Evolutionary conservation across 2,113 vertebrate genomes (phyloP), one percentile per base, ranked within the genome.

Genomic region (Psephotus haematonotus): DNA sequence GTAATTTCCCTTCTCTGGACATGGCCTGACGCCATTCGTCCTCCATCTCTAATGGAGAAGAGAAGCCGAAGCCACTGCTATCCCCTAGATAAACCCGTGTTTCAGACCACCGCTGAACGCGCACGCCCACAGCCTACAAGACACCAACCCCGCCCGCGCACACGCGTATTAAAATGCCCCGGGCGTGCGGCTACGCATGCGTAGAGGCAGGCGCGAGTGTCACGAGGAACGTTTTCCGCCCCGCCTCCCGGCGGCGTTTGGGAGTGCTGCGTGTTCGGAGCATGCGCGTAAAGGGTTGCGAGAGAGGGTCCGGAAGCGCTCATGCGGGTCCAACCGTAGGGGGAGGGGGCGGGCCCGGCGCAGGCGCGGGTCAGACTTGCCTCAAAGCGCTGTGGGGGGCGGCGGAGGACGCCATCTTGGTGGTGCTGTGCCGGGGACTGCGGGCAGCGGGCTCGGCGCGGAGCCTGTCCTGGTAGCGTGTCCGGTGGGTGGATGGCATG

Each of bases 401-500:
- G 13, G 3, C 1, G 39, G 68, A 20, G 47, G 59, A 27, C 96
- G 96, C 96, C 96, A 97, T 97, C 81, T 97, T 92, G 80, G 83
- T 47, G 53, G 80, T 81, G 71, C 88, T 14, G 95, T 23, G 37
- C 86, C 39, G 52, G 82, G 91, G 76, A 13, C 71, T 33, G 53
- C 68, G 67, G 76, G 59, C 17, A 47, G 59, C 20, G 70, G 57
- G 89, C 80, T 88, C 74, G 62, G 74, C 65, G 71, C 43, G 33
- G 37, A 68, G 50, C 69, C 23, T 28, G 53, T 71, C 69, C 64
- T 50, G 8, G 89, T 35, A 86, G 24, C 55, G 18, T 69, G 86
- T 81, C 92, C 76, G 93, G 93, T 94, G 96, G 96, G 96, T 93
- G 82, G 50, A 65, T 94, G 87, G 84, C 81, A 65, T 47, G 64